Evolutionary conservation across 1,140 invertebrate genomes (phyloP), one percentile per base, ranked within the genome.

Genomic region (Cydia amplana): DNA sequence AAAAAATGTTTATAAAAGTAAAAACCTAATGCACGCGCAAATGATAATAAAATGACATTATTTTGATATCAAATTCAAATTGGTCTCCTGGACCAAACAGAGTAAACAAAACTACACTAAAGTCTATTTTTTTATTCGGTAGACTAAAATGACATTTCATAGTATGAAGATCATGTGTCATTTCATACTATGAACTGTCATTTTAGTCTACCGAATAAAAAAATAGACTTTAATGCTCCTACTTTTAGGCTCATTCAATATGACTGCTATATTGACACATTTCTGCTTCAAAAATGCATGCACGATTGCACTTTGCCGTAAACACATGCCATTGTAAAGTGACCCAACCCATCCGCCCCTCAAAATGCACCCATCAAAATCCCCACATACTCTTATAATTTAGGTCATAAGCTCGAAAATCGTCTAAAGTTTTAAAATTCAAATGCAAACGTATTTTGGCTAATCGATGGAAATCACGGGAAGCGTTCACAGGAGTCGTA

Each of bases 391-490:
- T 18, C 65, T 20, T 70, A 70, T 3, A 36, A 18, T 18, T 20
- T 9, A 36, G 32, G 1, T 4, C 2, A 9, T 18, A 70, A 70
- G 18, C 14, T 40, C 9, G n/a, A 40, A 36, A 40, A 40, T 70
- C 9, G 65, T 18, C 12, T 40, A 32, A 2, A 6, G 18, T n/a
- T 12, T 36, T 2, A 10, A 9, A 18, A 70, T 80, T 80, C 78
- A 75, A 75, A 12, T 16, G 77, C 23, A 75, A 70, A 49, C 73
- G 40, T 78, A 79, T 74, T 18, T 73, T 60, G 73, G 74, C 64
- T 64, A 73, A 78, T 83, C 75, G 79, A 78, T 79, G 80, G 80
- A 84, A 84, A 83, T 81, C 81, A 79, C 75, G 78, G 78, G 78
- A 80, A 79, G 75, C 74, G 76, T 80, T 80, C 77, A 78, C 51